These are phyloP conservation scores for Drosophila helvetica DNA, from an alignment of 2,888 invertebrate species.

Conservation along the genomic window DNA sequence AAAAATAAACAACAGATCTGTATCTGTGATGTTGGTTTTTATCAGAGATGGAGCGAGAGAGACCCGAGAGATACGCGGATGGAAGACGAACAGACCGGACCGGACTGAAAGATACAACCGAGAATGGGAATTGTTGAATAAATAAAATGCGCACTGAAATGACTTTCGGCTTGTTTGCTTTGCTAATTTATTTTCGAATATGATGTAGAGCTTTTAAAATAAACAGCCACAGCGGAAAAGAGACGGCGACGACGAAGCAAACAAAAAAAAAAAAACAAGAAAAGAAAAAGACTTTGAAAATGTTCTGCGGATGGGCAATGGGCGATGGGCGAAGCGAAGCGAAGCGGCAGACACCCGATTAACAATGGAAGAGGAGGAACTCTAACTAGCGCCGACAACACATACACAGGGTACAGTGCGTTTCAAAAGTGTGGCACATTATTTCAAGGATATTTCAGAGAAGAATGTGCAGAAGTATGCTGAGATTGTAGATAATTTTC, in stretches of 20 bases:
- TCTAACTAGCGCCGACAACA: conserved; percentile 13
- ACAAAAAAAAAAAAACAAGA: conserved; percentile 15
- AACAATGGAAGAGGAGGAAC: conserved; percentile 22
- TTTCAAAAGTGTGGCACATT: neutral
- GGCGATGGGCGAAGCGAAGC: neutral
- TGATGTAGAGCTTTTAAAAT: conserved; percentile 78
- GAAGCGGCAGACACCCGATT: conserved; percentile 18
- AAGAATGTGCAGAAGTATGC: too few relatives aligned
- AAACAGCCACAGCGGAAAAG: conserved; percentile 46
- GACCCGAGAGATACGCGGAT: neutral
- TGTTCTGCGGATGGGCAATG: conserved; percentile 23
- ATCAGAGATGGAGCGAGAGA: conserved; percentile 28
- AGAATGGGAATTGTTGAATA: conserved; percentile 36
- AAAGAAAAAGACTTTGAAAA: conserved; percentile 19
- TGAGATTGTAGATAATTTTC: too few relatives aligned
- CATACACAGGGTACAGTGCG: conserved; percentile 16
- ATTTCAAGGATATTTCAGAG: too few relatives aligned
- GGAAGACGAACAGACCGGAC: neutral
- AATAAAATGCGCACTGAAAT: conserved; percentile 53
- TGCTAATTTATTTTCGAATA: conserved; percentile 76
- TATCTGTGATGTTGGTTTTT: conserved; percentile 38
- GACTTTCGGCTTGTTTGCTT: conserved; percentile 64
- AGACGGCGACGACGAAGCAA: conserved; percentile 20
- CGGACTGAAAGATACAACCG: conserved; percentile 7
- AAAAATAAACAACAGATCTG: conserved; percentile 68